Evolutionary conservation across 2,113 vertebrate genomes (phyloP).

Genomic region (Gobio gobio): DNA sequence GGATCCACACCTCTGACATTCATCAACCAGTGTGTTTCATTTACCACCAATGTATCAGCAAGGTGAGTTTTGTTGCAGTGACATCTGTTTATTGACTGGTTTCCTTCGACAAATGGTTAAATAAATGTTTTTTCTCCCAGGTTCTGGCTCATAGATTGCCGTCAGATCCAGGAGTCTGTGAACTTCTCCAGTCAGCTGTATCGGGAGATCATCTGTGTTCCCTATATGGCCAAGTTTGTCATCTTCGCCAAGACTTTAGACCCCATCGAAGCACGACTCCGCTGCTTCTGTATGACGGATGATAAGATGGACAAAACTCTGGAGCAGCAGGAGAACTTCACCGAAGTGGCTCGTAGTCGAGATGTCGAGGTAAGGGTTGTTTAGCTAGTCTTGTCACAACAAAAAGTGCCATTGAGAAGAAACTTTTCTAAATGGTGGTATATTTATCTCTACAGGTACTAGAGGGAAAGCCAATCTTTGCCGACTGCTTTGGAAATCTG

Average conservation of each 20-base stretch:
- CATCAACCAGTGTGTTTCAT: conserved; percentile 97
- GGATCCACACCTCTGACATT: conserved; percentile 96
- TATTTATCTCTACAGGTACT: conserved; percentile 79
- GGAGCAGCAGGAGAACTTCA: conserved; percentile 97
- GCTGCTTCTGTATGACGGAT: conserved; percentile 99
- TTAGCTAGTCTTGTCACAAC: not conserved
- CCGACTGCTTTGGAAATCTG: conserved; percentile 98
- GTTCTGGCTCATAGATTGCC: conserved; percentile 98
- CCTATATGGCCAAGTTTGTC: conserved; percentile 99
- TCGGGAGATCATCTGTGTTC: conserved; percentile 97
- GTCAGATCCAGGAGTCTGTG: conserved; percentile 94
- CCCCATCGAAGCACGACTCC: conserved; percentile 92
- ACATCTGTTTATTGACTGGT: not conserved
- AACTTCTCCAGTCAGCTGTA: conserved; percentile 94
- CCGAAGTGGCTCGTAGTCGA: conserved; percentile 95
- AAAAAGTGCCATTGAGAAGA: not conserved
- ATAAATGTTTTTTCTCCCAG: conserved; percentile 66
- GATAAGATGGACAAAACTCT: conserved; percentile 98
- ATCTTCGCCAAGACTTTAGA: conserved; percentile 98
- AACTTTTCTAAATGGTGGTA: not conserved
- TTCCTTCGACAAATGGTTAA: conserved; percentile 22
- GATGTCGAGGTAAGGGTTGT: conserved; percentile 88
- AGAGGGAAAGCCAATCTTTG: conserved; percentile 97
- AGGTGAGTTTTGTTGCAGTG: conserved; percentile 75
- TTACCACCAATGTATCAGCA: conserved; percentile 98